phyloP scores from a whole-genome alignment of 2,797 vertebrate species.

The Protonibea diacanthus region DNA sequence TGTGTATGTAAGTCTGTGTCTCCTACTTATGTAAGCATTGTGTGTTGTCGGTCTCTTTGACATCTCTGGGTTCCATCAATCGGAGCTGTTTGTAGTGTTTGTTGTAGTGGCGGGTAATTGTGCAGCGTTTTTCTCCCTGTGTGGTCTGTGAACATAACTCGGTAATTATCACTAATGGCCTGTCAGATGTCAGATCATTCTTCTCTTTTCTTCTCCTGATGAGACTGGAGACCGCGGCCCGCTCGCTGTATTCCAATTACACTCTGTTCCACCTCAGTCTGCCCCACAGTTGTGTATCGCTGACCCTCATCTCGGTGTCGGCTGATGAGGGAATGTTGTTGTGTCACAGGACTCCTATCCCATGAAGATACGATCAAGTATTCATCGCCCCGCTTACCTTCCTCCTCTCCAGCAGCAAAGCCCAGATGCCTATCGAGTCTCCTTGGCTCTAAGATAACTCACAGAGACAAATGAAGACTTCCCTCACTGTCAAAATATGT shows the following conservation, averaged over 20 bases:
- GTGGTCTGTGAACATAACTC: slow-evolving; percentile 6
- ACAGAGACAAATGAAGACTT: slow-evolving; percentile 48
- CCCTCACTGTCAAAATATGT: slow-evolving; percentile 42
- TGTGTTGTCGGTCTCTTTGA: neutral
- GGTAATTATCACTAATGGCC: slow-evolving; percentile 27
- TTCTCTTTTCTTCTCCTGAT: neutral
- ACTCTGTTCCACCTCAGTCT: neutral
- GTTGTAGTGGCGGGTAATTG: slow-evolving; percentile 8
- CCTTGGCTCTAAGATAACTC: slow-evolving; percentile 20
- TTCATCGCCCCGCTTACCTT: slow-evolving; percentile 20
- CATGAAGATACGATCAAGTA: slow-evolving; percentile 61
- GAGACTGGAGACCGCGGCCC: neutral
- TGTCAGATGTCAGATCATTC: slow-evolving; percentile 9
- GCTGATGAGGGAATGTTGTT: slow-evolving; percentile 42
- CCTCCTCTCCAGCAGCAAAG: slow-evolving; percentile 36
- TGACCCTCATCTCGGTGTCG: slow-evolving; percentile 7
- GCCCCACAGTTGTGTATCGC: neutral
- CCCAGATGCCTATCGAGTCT: slow-evolving; percentile 48
- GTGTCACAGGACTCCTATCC: slow-evolving; percentile 45
- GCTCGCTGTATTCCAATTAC: neutral
- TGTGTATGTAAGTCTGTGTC: no score
- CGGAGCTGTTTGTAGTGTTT: slow-evolving; percentile 9
- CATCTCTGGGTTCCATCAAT: slow-evolving; percentile 5
- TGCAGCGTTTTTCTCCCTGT: neutral
- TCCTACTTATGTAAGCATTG: neutral